Base-by-base conservation (phyloP, 2,888 invertebrate genomes). In the Cecidostiba fungosa region DNA sequence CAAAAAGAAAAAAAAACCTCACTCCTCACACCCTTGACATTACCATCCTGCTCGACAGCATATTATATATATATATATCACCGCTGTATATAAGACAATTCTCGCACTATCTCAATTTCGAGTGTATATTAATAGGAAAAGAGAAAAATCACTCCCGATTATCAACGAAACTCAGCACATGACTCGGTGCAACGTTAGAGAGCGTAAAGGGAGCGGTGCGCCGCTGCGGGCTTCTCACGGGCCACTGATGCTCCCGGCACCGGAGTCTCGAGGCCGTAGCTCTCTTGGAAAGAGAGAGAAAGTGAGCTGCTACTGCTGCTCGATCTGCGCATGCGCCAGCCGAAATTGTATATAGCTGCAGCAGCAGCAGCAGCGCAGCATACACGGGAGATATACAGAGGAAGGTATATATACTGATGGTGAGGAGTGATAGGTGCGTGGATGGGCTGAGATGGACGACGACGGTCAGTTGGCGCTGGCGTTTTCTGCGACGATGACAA, bases 171-270 rank as follows among this genome's bases (percentile, higher is more conserved):
- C 29, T 23, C 29, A 39, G 50, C 43, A 59, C 36, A 50, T 70
- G 78, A 78, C 54, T 23, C 29, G 54, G 54, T 26, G 39, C 47
- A 16, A 26, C 29, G 12, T 26, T 1, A 3, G 66, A 66, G 66
- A 66, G 16, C 29, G 66, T 66, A 66, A 23, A 50, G 19, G 23
- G 59, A 43, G 29, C 47, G 78, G 54, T 76, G 59, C 78, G 69
- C 84, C 84, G 47, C 59, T 32, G 59, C 69, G 70, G 85, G 81
- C 77, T 85, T 70, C 85, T 85, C 81, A 85, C 85, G 85, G 81
- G 85, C 85, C 81, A 85, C 85, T 85, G 85, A 29, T 62, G 79
- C 29, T 32, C 43, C 66, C 69, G 69, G 47, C 47, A 66, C 19
- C 26, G 62, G 23, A 26, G 66, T 66, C 66, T 66, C 43, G 66